phyloP scores from a whole-genome alignment of 2,888 invertebrate genomes.

The Hyppa rectilinea region DNA sequence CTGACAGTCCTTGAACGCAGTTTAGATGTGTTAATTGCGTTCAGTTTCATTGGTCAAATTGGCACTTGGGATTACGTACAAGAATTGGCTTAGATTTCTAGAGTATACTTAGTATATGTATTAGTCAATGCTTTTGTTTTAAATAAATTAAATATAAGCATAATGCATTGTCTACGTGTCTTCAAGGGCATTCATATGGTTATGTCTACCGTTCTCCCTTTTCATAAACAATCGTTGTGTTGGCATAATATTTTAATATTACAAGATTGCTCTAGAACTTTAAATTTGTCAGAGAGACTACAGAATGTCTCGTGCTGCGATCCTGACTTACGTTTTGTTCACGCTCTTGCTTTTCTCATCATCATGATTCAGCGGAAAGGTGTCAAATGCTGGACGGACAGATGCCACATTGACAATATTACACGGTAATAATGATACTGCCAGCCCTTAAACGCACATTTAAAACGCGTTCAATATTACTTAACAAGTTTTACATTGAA shows the following conservation, averaged over 20 bases:
- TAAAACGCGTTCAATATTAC: no score
- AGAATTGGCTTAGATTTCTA: background rate
- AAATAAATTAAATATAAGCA: background rate
- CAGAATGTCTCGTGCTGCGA: background rate
- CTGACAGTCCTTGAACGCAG: no score
- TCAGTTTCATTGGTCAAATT: no score
- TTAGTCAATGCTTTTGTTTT: background rate
- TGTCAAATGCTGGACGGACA: background rate
- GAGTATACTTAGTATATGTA: background rate
- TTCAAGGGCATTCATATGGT: constrained; percentile 3
- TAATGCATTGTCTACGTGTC: background rate
- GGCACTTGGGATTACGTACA: no score
- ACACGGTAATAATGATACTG: no score
- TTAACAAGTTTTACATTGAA: no score
- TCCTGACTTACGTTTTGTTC: background rate
- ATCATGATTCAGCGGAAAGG: background rate
- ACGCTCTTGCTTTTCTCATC: background rate
- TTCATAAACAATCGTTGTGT: background rate
- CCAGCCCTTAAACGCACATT: no score
- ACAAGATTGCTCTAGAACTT: background rate
- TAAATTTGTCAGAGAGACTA: background rate
- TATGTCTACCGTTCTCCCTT: background rate
- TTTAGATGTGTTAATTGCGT: no score
- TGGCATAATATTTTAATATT: constrained; percentile 5
- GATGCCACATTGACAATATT: background rate